Conservation (phyloP, 2,797 vertebrate genomes). For the Phoeniculus purpureus region DNA sequence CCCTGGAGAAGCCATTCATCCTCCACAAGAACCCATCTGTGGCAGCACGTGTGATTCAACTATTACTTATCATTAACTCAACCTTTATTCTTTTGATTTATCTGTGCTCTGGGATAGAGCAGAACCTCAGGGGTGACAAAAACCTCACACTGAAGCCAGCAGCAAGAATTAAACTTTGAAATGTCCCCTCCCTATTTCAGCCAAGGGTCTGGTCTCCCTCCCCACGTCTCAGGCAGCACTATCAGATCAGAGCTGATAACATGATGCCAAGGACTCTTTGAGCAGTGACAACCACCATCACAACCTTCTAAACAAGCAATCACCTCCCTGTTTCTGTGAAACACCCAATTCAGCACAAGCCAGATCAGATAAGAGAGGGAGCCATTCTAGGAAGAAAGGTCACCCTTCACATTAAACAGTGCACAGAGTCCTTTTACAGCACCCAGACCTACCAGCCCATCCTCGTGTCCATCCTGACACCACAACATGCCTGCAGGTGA, state of each 20-base stretch:
- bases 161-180: not conserved
- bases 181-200: not conserved
- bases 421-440: not conserved
- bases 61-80: not conserved
- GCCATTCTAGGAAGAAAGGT: not conserved
- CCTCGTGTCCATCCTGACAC: not conserved
- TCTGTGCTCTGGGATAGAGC: not conserved
- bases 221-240: fast-evolving
- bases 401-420: not conserved
- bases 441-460: not conserved
- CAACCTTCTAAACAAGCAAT: not conserved
- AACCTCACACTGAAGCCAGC: not conserved
- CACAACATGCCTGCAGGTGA: fast-evolving
- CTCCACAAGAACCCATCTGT: not conserved
- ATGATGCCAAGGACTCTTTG: not conserved
- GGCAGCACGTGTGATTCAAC: not conserved
- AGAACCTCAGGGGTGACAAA: not conserved
- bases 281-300: not conserved
- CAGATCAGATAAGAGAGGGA: not conserved
- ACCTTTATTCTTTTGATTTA: not conserved
- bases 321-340: fast-evolving
- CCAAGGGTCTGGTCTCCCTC: not conserved
- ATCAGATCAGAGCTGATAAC: not conserved
- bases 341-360: not conserved
- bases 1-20: not conserved